These are phyloP conservation scores for Cheilosia urbana DNA, from an alignment of 2,888 invertebrate genomes.

Conservation along the genomic window DNA sequence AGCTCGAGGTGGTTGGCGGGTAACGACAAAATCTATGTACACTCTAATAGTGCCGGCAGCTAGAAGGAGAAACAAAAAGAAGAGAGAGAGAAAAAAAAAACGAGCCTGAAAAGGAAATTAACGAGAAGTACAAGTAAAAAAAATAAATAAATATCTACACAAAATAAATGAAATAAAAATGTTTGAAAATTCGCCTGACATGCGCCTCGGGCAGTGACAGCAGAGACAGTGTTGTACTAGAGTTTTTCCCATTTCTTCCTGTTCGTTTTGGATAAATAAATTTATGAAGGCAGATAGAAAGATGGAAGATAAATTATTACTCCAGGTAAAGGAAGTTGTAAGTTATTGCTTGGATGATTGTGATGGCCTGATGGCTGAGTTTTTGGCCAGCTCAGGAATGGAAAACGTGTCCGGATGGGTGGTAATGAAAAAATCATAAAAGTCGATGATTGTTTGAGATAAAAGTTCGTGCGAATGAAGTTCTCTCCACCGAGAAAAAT, in stretches of 20 bases:
- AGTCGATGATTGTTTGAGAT: background rate
- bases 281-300: slow-evolving; percentile 64
- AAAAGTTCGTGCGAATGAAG: slow-evolving; percentile 2
- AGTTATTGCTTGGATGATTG: slow-evolving; percentile 61
- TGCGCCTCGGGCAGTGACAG: slow-evolving; percentile 61
- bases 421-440: slow-evolving; percentile 3
- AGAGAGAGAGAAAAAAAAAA: slow-evolving; percentile 24
- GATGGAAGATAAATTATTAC: slow-evolving; percentile 71
- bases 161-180: slow-evolving; percentile 62
- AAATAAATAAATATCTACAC: slow-evolving; percentile 29
- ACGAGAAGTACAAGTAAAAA: slow-evolving; percentile 33
- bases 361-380: slow-evolving; percentile 3
- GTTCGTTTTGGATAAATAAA: slow-evolving; percentile 45
- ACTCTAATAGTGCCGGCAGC: slow-evolving; percentile 37
- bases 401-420: background rate
- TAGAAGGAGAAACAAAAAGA: slow-evolving; percentile 41
- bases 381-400: background rate
- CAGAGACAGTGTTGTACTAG: slow-evolving; percentile 27
- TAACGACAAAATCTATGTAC: background rate
- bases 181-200: slow-evolving; percentile 72
- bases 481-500: slow-evolving; percentile 27
- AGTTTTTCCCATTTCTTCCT: slow-evolving; percentile 54
- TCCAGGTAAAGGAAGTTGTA: slow-evolving; percentile 69
- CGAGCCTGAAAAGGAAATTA: slow-evolving; percentile 49
- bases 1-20: background rate